A percentile compares a stretch with the other conserved stretches of the same genome.
Conservation (phyloP, 2,888 invertebrate species). For the Agrilus cyanescens region DNA sequence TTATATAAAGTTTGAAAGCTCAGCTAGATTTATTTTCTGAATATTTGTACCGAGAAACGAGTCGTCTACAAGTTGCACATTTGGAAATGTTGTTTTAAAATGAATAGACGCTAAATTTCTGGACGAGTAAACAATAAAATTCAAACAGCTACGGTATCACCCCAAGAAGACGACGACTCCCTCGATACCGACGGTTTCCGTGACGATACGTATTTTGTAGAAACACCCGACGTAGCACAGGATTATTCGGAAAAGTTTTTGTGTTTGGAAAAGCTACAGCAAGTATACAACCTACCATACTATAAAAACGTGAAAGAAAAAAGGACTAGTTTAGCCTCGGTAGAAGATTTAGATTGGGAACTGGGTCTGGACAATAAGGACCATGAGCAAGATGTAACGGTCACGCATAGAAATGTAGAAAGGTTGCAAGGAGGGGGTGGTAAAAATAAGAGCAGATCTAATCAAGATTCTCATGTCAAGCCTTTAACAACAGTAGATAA, state of each 20-base stretch:
- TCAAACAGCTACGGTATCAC: slow-evolving; percentile 35
- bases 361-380: too few relatives aligned
- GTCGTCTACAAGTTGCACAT: too few relatives aligned
- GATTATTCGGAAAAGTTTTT: too few relatives aligned
- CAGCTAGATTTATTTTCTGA: too few relatives aligned
- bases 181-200: slow-evolving; percentile 43
- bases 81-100: too few relatives aligned
- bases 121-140: background rate
- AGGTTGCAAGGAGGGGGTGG: slow-evolving; percentile 35
- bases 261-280: too few relatives aligned
- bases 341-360: slow-evolving; percentile 27
- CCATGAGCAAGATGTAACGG: slow-evolving; percentile 20
- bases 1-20: too few relatives aligned
- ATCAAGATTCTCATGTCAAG: too few relatives aligned
- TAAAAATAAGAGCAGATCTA: slow-evolving; percentile 21
- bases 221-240: slow-evolving; percentile 29
- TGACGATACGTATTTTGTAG: slow-evolving; percentile 37
- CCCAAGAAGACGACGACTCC: slow-evolving; percentile 43
- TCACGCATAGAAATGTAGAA: slow-evolving; percentile 33
- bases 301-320: too few relatives aligned
- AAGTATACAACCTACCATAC: too few relatives aligned
- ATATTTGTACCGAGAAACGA: too few relatives aligned
- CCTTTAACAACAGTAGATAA: too few relatives aligned
- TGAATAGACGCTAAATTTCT: background rate
- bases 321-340: slow-evolving; percentile 24